phyloP scores from a whole-genome alignment of 2,888 invertebrate genomes.

The Thymelicus acteon region DNA sequence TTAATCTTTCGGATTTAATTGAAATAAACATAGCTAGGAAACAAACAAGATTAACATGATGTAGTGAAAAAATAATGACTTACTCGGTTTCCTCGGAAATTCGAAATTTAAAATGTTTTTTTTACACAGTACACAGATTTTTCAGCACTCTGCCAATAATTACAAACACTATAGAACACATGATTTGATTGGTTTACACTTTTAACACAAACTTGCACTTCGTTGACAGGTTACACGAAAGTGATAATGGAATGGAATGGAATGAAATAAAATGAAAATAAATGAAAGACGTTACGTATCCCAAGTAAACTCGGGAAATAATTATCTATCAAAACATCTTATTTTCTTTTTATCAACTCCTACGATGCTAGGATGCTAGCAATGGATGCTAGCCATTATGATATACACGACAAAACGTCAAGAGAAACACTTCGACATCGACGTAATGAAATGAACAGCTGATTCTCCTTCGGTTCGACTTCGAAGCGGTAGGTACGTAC shows the following conservation, averaged over 20 bases:
- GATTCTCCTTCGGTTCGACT: not conserved
- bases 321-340: too few relatives aligned
- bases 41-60: too few relatives aligned
- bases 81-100: not conserved
- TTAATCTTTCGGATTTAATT: too few relatives aligned
- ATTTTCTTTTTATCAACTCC: too few relatives aligned
- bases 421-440: not conserved
- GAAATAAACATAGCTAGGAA: too few relatives aligned
- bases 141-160: not conserved
- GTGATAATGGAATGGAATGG: not conserved
- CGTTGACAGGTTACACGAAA: not conserved
- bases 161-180: not conserved
- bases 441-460: not conserved
- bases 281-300: too few relatives aligned
- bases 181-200: not conserved
- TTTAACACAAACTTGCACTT: conserved; percentile 1
- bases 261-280: too few relatives aligned
- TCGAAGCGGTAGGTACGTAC: not conserved
- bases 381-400: too few relatives aligned
- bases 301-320: too few relatives aligned
- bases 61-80: not conserved
- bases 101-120: not conserved
- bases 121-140: not conserved
- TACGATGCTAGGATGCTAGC: too few relatives aligned
- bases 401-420: too few relatives aligned